Percentiles rank a stretch among this genome's conserved stretches.
These are phyloP conservation scores for Sitobion miscanthi DNA, from an alignment of 1,140 invertebrate genomes.

Conservation along the genomic window DNA sequence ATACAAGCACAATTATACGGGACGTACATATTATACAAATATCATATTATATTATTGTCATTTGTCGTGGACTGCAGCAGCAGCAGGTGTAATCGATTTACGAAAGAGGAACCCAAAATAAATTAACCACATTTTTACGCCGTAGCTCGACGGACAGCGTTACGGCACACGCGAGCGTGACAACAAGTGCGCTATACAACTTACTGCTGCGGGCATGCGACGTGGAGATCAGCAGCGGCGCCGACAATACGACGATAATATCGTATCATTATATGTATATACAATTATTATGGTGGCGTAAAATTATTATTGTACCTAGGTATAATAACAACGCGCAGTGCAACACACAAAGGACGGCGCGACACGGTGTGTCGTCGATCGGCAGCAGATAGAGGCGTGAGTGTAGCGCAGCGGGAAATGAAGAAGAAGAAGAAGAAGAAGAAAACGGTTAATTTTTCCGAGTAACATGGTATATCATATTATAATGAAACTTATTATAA, in stretches of 20 bases:
- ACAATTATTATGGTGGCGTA: not conserved
- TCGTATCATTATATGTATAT: too few species aligned
- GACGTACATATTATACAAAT: too few species aligned
- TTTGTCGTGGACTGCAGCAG: not conserved
- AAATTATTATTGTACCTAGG: not conserved
- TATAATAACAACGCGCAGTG: not conserved
- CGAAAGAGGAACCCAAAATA: not conserved
- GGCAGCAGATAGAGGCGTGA: not conserved
- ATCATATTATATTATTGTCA: not conserved
- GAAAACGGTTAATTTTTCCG: not conserved
- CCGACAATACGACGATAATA: not conserved
- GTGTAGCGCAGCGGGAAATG: not conserved
- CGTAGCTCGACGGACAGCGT: not conserved
- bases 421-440: not conserved
- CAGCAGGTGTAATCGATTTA: not conserved
- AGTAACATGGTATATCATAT: not conserved
- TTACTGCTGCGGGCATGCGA: too few species aligned
- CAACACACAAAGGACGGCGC: not conserved
- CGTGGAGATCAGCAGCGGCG: not conserved
- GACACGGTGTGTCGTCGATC: not conserved
- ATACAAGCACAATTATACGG: too few species aligned
- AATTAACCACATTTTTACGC: not conserved
- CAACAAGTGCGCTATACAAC: not conserved
- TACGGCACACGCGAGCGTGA: not conserved
- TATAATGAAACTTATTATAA: slow-evolving; percentile 5